Evolutionary conservation across 2,113 vertebrate species (phyloP).

Genomic region (Azemiops feae): DNA sequence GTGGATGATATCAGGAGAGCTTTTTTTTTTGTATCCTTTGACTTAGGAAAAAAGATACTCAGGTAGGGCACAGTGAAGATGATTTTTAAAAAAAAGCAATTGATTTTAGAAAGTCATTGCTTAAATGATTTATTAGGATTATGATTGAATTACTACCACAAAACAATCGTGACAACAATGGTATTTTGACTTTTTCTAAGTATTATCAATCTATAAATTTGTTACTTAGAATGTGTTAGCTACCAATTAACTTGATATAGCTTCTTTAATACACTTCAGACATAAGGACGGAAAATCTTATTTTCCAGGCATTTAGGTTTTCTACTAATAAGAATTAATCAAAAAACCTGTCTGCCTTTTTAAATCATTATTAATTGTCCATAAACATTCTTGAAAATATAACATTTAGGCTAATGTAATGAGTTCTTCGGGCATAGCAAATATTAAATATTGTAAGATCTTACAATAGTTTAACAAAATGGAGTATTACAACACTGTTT

Average conservation of each 20-base stretch:
- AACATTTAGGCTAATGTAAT: neutral
- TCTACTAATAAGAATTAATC: neutral
- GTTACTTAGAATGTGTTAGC: neutral
- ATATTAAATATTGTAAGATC: neutral
- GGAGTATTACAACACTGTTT: neutral
- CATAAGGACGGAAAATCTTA: neutral
- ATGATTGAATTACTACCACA: neutral
- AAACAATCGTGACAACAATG: neutral
- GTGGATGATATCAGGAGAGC: slow-evolving; percentile 88
- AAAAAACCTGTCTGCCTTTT: neutral
- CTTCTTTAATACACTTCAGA: neutral
- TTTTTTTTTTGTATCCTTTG: slow-evolving; percentile 95
- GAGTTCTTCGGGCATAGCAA: neutral
- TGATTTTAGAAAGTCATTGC: neutral
- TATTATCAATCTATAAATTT: neutral
- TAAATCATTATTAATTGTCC: neutral
- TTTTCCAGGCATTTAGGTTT: neutral
- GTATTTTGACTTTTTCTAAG: neutral
- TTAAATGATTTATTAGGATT: neutral
- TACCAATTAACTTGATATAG: neutral
- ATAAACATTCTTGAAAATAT: neutral
- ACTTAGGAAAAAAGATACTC: neutral
- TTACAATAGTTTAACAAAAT: neutral
- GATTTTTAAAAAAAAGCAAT: neutral
- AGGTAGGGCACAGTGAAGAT: neutral